Conservation (phyloP, 2,113 vertebrate genomes). For the Anser cygnoides region DNA sequence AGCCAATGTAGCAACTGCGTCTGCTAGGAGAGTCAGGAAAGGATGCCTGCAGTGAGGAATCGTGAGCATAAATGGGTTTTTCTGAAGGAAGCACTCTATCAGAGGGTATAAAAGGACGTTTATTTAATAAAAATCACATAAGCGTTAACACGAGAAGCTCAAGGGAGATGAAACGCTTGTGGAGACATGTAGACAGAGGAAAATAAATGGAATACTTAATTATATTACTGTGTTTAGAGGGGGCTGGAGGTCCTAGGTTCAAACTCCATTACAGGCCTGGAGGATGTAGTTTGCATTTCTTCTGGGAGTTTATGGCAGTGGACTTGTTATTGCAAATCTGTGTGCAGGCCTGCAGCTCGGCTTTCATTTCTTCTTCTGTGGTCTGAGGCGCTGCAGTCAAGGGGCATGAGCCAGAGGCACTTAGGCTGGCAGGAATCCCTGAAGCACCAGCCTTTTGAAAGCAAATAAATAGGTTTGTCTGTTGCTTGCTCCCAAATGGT, state of each 20-base stretch:
- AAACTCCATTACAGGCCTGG: neutral
- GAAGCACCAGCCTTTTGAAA: neutral
- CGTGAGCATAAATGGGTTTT: neutral
- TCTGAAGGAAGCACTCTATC: neutral
- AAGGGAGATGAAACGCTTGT: neutral
- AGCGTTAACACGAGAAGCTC: neutral
- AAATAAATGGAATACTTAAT: neutral
- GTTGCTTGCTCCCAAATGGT: neutral
- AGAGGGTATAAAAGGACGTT: neutral
- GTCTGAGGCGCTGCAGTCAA: neutral
- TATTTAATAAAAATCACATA: neutral
- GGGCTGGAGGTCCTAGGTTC: neutral
- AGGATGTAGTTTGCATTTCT: conserved; percentile 26
- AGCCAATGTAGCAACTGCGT: neutral
- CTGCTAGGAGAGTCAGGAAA: neutral
- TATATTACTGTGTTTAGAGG: neutral
- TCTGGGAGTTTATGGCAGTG: neutral
- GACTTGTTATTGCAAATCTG: conserved; percentile 2
- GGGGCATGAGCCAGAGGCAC: neutral
- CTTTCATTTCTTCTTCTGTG: conserved; percentile 22
- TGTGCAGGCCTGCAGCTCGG: neutral
- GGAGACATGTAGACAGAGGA: neutral
- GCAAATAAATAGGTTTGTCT: conserved; percentile 7
- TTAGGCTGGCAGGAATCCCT: neutral
- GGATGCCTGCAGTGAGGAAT: neutral